Evolutionary conservation across 2,113 vertebrate genomes (phyloP), one percentile per base, ranked within the genome.

Genomic region (Paramormyrops kingsleyae): DNA sequence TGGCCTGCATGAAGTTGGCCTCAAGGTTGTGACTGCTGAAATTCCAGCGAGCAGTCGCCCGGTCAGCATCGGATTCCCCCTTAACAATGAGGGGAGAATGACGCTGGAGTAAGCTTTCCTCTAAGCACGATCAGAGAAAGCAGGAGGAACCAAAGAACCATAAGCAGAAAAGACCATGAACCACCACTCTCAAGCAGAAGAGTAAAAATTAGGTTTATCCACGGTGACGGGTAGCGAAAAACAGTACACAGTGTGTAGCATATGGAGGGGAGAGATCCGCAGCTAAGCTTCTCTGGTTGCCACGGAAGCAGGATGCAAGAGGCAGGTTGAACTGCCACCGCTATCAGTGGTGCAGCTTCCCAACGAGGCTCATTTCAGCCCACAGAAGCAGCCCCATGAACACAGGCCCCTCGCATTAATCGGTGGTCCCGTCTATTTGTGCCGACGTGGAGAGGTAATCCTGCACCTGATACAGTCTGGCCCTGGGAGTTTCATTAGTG

Each of bases 401-500:
- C 44, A 39, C 66, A 31, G n/a, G 39, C 46, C 21, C 6, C 53
- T 44, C 6, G 10, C 80, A 90, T 87, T 91, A 90, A 89, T 91
- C 90, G 92, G 91, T 88, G 80, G 88, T 88, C 88, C 90, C 89
- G 89, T 92, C 91, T 91, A 92, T 87, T 52, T 87, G 85, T 93
- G 92, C 92, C 92, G 90, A 92, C 89, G 90, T 21, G 47, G 7
- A 53, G 53, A 86, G 91, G 90, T 94, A 94, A 94, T 94, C 93
- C 93, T 42, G 90, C 84, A 90, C 90, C 90, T 84, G 92, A 92
- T 92, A 88, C 89, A 91, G 56, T 91, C 91, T 87, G 93, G 92
- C 92, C 94, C 91, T 94, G 92, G 91, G 94, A 94, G 92, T 94
- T 94, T 95, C 94, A 95, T 95, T 95, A 95, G 93, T 91, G 92